These are phyloP conservation scores for Smithornis capensis DNA, from an alignment of 2,113 vertebrate genomes.

Conservation along the genomic window DNA sequence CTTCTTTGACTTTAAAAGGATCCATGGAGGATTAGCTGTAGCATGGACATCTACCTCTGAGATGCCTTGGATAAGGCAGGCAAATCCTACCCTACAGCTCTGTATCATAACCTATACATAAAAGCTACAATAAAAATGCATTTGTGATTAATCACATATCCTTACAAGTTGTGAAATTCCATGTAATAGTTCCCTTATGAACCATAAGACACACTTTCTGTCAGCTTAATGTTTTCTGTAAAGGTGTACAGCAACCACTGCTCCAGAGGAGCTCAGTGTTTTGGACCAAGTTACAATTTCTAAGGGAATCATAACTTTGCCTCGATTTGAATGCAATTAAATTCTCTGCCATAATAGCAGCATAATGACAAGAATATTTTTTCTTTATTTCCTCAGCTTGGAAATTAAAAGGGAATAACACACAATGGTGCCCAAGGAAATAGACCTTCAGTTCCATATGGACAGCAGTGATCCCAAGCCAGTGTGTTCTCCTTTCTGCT, in stretches of 20 bases:
- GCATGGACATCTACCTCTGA: not conserved
- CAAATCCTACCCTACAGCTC: not conserved
- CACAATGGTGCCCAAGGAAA: not conserved
- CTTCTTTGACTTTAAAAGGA: not conserved
- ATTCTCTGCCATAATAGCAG: not conserved
- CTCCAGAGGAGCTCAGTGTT: not conserved
- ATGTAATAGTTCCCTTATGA: not conserved
- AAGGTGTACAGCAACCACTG: not conserved
- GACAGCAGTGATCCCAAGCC: not conserved
- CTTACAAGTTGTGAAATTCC: not conserved
- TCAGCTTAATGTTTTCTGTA: not conserved
- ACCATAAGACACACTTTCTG: not conserved
- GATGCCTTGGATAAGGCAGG: not conserved
- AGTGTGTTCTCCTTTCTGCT: not conserved
- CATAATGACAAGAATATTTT: not conserved
- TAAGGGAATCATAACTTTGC: conserved; percentile 11
- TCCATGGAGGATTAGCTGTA: not conserved
- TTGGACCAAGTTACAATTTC: conserved; percentile 16
- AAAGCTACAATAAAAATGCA: not conserved
- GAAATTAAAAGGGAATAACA: conserved; percentile 13
- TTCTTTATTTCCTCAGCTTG: not conserved
- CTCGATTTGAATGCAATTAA: conserved; percentile 26
- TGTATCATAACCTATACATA: not conserved
- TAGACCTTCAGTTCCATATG: not conserved
- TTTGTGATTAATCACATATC: not conserved